These are phyloP conservation scores for Parazoanthus atlanticus DNA, from an alignment of 92 coral and sea anemone species.

Conservation along the genomic window DNA sequence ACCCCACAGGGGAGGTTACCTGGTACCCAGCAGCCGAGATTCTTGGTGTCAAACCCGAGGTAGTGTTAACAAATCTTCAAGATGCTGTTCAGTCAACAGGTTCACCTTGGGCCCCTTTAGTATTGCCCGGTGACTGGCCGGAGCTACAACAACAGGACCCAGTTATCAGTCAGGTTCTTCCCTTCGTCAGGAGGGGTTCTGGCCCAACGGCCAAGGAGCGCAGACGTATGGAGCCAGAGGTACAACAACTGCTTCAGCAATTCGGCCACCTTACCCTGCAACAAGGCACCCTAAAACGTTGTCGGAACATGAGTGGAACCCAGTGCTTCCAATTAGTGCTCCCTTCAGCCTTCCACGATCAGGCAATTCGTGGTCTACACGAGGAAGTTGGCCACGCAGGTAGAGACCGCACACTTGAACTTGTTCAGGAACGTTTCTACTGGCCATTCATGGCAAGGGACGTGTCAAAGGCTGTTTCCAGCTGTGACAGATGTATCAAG, in stretches of 20 bases:
- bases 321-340: slow-evolving; percentile 42
- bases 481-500: no score
- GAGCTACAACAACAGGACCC: slow-evolving; percentile 19
- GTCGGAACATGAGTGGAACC: slow-evolving; percentile 14
- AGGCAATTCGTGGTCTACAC: slow-evolving; percentile 42
- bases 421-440: slow-evolving; percentile 49
- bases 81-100: background rate
- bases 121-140: slow-evolving; percentile 1
- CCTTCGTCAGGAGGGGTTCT: slow-evolving; percentile 12
- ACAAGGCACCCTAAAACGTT: slow-evolving; percentile 7
- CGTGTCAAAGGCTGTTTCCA: slow-evolving; percentile 34
- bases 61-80: slow-evolving; percentile 13
- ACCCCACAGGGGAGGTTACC: slow-evolving; percentile 4
- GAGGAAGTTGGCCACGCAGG: slow-evolving; percentile 54
- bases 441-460: slow-evolving; percentile 61
- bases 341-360: slow-evolving; percentile 42
- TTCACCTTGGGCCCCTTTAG: background rate
- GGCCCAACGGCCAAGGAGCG: slow-evolving; percentile 8
- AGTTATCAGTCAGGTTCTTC: slow-evolving; percentile 10
- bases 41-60: slow-evolving; percentile 44
- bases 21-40: slow-evolving; percentile 49
- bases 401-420: slow-evolving; percentile 55
- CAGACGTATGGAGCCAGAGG: slow-evolving; percentile 5
- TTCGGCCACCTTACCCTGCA: background rate
- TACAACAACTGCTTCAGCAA: background rate